Evolutionary conservation across 2,113 vertebrate species (phyloP).

Genomic region (Halcyon malimbica): DNA sequence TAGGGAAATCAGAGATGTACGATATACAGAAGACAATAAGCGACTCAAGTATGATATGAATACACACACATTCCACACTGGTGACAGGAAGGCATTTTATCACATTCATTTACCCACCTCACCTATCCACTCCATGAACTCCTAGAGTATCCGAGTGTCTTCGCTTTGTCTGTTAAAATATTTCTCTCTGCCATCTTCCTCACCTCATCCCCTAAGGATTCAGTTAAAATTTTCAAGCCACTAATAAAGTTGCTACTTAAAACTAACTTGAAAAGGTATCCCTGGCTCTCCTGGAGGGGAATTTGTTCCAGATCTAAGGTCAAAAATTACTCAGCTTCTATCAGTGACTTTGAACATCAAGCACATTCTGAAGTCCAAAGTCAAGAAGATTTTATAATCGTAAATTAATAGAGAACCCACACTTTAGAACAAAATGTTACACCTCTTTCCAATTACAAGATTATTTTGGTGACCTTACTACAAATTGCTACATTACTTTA

Average conservation of each 20-base stretch:
- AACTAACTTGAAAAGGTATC: not conserved
- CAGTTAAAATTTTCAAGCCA: not conserved
- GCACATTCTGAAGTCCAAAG: constrained; percentile 41
- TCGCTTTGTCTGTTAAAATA: not conserved
- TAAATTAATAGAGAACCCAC: not conserved
- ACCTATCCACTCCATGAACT: not conserved
- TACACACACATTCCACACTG: not conserved
- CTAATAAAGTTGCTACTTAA: not conserved
- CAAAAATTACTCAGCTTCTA: not conserved
- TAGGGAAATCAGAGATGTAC: not conserved
- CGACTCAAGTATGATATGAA: not conserved
- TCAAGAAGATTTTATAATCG: constrained; percentile 48
- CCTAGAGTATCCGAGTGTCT: not conserved
- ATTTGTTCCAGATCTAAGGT: not conserved
- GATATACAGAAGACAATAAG: not conserved
- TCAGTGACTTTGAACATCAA: constrained; percentile 1
- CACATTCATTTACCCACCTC: not conserved
- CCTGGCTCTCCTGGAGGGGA: not conserved
- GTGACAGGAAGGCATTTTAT: not conserved
- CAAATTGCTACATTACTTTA: not conserved
- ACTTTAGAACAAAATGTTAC: not conserved
- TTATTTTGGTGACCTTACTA: not conserved
- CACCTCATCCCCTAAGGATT: not conserved
- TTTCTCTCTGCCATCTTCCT: not conserved
- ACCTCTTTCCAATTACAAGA: constrained; percentile 35